These are phyloP conservation scores for Selenia dentaria DNA, from an alignment of 2,888 invertebrate species.

Conservation along the genomic window DNA sequence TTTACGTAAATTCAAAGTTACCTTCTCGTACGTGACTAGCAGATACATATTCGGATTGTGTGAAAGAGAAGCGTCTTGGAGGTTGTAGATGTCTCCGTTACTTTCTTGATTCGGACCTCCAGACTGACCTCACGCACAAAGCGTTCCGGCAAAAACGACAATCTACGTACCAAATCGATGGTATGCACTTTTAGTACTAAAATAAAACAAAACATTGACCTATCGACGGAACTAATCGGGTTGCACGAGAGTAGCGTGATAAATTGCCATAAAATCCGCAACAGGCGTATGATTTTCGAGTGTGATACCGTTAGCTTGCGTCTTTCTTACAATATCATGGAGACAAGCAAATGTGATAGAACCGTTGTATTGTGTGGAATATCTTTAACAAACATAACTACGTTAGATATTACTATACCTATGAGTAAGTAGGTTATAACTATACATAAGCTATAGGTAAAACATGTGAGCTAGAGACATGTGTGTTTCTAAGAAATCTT, in stretches of 20 bases:
- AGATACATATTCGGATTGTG: too few species aligned
- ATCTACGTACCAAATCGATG: constrained; percentile 1
- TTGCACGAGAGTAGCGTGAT: constrained; percentile 30
- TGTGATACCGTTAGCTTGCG: constrained; percentile 16
- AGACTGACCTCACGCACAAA: background rate
- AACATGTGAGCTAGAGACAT: too few species aligned
- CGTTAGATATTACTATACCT: too few species aligned
- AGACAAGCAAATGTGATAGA: background rate
- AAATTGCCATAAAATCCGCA: constrained; percentile 27
- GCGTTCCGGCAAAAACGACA: background rate
- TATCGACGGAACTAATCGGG: constrained; percentile 29
- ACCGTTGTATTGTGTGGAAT: too few species aligned
- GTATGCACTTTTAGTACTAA: background rate
- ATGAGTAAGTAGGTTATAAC: too few species aligned
- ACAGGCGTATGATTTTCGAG: constrained; percentile 23
- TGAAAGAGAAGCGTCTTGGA: too few species aligned
- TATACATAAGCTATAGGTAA: too few species aligned
- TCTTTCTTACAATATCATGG: constrained; percentile 8
- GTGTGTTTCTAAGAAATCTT: too few species aligned
- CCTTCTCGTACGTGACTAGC: too few species aligned
- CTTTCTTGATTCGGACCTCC: background rate
- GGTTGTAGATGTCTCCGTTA: background rate
- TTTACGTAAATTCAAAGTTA: too few species aligned
- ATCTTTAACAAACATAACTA: too few species aligned
- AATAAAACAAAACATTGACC: constrained; percentile 27